phyloP scores from a whole-genome alignment of 2,797 vertebrate species.

The Babyrousa celebensis region DNA sequence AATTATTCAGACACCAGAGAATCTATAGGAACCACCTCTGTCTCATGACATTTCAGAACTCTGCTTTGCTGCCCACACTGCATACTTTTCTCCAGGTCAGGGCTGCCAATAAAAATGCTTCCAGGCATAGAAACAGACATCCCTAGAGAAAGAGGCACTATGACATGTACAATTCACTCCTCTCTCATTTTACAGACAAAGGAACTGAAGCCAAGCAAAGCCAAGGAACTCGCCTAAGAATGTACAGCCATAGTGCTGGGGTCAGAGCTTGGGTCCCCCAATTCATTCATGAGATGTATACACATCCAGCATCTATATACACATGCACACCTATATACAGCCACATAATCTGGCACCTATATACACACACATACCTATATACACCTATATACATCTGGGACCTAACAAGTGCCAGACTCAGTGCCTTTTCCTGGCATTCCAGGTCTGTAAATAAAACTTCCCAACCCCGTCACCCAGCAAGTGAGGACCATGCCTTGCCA shows the following conservation, averaged over 20 bases:
- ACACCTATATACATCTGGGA: neutral
- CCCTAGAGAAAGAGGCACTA: neutral
- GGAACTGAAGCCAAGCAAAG: constrained; percentile 29
- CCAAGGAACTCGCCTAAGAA: neutral
- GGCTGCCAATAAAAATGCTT: neutral
- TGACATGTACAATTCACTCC: neutral
- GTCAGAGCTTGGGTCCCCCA: neutral
- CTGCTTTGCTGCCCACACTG: neutral
- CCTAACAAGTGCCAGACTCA: neutral
- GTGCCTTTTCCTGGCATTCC: neutral
- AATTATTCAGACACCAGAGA: neutral
- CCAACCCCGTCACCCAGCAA: neutral
- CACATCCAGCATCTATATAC: neutral
- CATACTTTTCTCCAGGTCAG: neutral
- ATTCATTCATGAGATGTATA: neutral
- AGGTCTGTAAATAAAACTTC: neutral
- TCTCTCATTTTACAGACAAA: neutral
- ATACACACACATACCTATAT: neutral
- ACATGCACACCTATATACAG: neutral
- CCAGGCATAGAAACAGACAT: neutral
- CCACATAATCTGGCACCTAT: neutral
- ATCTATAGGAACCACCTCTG: neutral
- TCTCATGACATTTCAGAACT: neutral
- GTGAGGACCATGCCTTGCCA: neutral
- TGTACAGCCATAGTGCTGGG: neutral